Conservation (phyloP, 1,140 invertebrate species). For the Sycobia sp. region DNA sequence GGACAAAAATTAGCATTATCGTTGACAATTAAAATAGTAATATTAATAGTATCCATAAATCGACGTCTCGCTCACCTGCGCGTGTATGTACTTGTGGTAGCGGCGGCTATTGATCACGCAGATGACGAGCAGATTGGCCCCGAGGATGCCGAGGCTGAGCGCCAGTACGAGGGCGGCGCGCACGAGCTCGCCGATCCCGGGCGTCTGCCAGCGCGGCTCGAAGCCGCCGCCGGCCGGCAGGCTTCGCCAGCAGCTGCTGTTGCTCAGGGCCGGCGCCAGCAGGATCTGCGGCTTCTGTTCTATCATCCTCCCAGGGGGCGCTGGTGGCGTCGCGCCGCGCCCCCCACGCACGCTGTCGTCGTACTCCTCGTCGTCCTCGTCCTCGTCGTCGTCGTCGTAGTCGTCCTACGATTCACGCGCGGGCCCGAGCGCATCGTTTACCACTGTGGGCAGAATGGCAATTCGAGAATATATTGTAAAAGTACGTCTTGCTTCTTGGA, state of each 20-base stretch:
- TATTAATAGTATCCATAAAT: no score
- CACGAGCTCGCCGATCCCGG: conserved; percentile 71
- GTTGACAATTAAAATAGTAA: no score
- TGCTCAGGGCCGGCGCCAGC: conserved; percentile 75
- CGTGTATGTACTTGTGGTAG: conserved; percentile 83
- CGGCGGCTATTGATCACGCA: conserved; percentile 80
- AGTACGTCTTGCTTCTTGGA: no score
- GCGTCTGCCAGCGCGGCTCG: conserved; percentile 64
- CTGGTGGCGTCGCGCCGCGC: neutral
- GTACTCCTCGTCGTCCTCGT: neutral
- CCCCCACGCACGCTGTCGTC: neutral
- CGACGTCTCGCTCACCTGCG: conserved; percentile 77
- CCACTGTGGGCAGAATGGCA: no score
- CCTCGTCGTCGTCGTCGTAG: neutral
- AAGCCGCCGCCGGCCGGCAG: conserved; percentile 53
- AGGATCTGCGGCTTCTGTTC: conserved; percentile 64
- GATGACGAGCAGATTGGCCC: conserved; percentile 79
- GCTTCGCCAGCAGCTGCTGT: conserved; percentile 78
- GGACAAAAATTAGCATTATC: no score
- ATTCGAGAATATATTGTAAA: no score
- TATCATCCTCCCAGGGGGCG: conserved; percentile 41
- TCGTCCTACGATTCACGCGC: no score
- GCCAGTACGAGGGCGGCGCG: conserved; percentile 77
- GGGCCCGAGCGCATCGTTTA: no score
- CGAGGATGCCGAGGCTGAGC: conserved; percentile 76